Conservation (phyloP, 2,888 invertebrate species). For the Fragum fragum region DNA sequence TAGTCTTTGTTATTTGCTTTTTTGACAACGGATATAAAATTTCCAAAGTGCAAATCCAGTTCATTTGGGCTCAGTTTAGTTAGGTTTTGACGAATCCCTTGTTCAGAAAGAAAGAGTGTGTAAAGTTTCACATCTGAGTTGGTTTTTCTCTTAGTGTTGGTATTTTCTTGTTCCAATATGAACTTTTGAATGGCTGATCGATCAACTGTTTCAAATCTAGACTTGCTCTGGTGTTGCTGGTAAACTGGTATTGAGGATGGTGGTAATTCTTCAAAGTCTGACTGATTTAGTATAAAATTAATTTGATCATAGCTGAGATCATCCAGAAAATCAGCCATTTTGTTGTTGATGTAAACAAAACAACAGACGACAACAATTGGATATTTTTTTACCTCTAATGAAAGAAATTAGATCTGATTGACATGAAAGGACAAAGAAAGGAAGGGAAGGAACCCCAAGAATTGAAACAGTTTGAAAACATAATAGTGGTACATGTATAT, state of each 20-base stretch:
- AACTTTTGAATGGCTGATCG: slow-evolving; percentile 13
- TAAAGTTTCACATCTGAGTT: not conserved
- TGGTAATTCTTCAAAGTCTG: slow-evolving; percentile 6
- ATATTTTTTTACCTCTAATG: not conserved
- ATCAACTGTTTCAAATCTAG: not conserved
- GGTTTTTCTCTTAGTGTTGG: slow-evolving; percentile 21
- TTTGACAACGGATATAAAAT: slow-evolving; percentile 24
- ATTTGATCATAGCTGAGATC: not conserved
- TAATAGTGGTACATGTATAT: not conserved
- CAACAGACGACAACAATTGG: slow-evolving; percentile 1
- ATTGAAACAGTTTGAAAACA: not conserved
- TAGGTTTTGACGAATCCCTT: not conserved
- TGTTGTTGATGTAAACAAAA: not conserved
- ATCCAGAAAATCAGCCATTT: slow-evolving; percentile 18
- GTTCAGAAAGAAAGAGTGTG: not conserved
- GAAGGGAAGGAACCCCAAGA: not conserved
- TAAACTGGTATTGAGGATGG: not conserved
- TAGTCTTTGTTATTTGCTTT: slow-evolving; percentile 17
- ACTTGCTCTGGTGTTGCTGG: not conserved
- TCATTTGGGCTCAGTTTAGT: not conserved
- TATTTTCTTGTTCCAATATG: slow-evolving; percentile 21
- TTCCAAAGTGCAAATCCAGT: slow-evolving; percentile 23
- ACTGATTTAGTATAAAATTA: not conserved
- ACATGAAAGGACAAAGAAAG: not conserved
- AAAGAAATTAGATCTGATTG: not conserved